phyloP scores from a whole-genome alignment of 2,113 vertebrate genomes.

The Prunella fulvescens region DNA sequence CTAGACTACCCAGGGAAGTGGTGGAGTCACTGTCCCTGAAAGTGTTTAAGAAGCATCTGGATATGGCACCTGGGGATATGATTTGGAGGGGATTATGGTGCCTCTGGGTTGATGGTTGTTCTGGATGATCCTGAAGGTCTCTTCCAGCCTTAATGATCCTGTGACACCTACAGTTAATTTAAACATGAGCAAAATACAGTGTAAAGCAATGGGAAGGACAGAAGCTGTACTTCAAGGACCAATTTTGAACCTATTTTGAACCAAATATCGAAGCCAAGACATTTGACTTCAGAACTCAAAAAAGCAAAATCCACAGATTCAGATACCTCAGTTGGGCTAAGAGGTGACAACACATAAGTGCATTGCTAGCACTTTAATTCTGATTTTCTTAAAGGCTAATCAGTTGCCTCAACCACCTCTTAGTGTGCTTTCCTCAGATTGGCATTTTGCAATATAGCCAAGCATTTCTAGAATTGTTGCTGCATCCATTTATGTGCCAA shows the following conservation, averaged over 20 bases:
- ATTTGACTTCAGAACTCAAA: neutral
- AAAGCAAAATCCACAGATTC: neutral
- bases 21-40: neutral
- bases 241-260: neutral
- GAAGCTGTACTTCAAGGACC: neutral
- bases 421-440: neutral
- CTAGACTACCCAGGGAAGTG: neutral
- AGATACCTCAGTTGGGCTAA: neutral
- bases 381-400: neutral
- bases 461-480: neutral
- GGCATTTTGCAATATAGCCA: neutral
- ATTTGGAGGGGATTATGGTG: neutral
- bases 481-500: neutral
- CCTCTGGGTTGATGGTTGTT: neutral
- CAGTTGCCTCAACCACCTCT: neutral
- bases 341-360: neutral
- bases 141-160: neutral
- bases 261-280: neutral
- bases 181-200: neutral
- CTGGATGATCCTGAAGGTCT: neutral
- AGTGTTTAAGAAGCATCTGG: neutral
- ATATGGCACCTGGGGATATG: neutral
- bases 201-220: neutral
- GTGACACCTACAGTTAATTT: neutral
- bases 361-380: neutral